Percentiles rank a stretch among this genome's conserved stretches.
These are phyloP conservation scores for Clarias laeviceps DNA, from an alignment of 2,797 vertebrate genomes.

Conservation along the genomic window DNA sequence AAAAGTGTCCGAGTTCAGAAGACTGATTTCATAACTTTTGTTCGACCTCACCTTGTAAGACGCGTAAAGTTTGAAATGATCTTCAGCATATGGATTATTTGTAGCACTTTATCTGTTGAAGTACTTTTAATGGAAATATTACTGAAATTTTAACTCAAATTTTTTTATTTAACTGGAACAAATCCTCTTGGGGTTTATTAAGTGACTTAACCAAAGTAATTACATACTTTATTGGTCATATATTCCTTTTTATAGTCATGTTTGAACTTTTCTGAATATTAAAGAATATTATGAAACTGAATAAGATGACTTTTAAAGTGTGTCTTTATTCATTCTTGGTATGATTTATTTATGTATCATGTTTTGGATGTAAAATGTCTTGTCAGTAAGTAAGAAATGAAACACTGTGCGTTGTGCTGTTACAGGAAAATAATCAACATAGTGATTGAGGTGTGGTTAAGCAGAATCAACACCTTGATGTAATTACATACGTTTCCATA, in stretches of 20 bases:
- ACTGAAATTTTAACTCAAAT: neutral
- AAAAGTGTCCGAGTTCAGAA: neutral
- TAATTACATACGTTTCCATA: too few relatives aligned
- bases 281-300: constrained; percentile 6
- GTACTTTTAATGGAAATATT: neutral
- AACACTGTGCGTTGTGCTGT: neutral
- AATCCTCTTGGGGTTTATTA: constrained; percentile 22
- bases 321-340: neutral
- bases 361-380: neutral
- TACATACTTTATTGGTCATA: constrained; percentile 26
- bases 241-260: constrained; percentile 36
- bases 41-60: neutral
- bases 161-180: constrained; percentile 49
- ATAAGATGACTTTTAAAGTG: neutral
- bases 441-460: neutral
- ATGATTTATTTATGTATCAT: neutral
- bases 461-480: neutral
- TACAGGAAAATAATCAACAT: neutral
- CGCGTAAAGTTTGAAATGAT: neutral
- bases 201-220: constrained; percentile 48
- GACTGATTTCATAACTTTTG: neutral
- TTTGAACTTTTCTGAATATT: constrained; percentile 37
- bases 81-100: neutral
- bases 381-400: neutral
- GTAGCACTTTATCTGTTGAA: neutral